Evolutionary conservation across 2,888 invertebrate genomes (phyloP).

Genomic region (Apoda limacodes): DNA sequence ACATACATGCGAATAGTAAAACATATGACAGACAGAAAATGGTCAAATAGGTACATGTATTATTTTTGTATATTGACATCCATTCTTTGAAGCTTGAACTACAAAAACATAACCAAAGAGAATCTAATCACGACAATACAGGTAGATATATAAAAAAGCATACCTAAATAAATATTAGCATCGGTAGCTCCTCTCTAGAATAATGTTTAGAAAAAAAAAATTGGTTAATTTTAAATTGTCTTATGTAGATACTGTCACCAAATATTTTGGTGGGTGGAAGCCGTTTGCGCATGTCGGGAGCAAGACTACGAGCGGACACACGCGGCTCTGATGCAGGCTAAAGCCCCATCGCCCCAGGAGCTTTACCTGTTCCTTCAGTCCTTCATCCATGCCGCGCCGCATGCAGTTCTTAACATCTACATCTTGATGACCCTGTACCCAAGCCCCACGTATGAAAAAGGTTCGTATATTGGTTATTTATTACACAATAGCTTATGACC

Average conservation of each 20-base stretch:
- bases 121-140: too few species aligned
- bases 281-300: slow-evolving; percentile 64
- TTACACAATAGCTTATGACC: background rate
- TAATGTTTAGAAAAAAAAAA: too few species aligned
- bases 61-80: too few species aligned
- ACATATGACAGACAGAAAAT: too few species aligned
- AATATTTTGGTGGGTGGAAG: slow-evolving; percentile 83
- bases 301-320: slow-evolving; percentile 69
- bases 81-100: too few species aligned
- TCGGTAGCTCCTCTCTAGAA: too few species aligned
- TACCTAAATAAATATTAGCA: too few species aligned
- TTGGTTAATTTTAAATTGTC: too few species aligned
- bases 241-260: slow-evolving; percentile 78
- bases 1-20: too few species aligned
- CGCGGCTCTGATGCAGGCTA: slow-evolving; percentile 70
- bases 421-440: slow-evolving; percentile 72
- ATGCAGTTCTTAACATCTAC: slow-evolving; percentile 67
- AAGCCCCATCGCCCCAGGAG: slow-evolving; percentile 77
- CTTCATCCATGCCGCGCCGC: slow-evolving; percentile 82
- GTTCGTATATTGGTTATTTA: slow-evolving; percentile 43
- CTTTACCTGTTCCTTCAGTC: slow-evolving; percentile 83
- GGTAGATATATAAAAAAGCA: too few species aligned
- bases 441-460: slow-evolving; percentile 71
- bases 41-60: too few species aligned
- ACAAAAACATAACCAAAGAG: too few species aligned